These are phyloP conservation scores for Pachycephus smyrnensis DNA, from an alignment of 2,888 invertebrate species.

Conservation along the genomic window DNA sequence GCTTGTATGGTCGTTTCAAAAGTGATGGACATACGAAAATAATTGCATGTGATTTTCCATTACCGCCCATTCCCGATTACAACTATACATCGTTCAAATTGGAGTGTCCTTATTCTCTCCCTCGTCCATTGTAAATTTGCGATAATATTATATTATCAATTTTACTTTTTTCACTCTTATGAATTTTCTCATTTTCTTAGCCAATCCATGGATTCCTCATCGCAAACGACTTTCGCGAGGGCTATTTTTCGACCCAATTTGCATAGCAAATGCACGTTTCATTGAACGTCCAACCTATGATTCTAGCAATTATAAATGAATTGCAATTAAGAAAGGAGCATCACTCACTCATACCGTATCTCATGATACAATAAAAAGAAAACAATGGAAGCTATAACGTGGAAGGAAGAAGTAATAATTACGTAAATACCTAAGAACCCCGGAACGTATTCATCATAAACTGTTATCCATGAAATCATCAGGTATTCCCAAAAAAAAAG, in stretches of 20 bases:
- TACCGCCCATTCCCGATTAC: conserved; percentile 1
- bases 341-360: neutral
- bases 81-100: neutral
- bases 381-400: conserved; percentile 47
- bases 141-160: neutral
- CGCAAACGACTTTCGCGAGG: conserved; percentile 32
- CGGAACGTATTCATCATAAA: neutral
- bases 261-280: neutral
- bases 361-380: neutral
- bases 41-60: neutral
- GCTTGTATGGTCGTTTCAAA: neutral
- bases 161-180: neutral
- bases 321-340: neutral
- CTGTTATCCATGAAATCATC: neutral
- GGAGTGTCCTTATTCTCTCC: neutral
- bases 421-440: neutral
- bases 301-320: neutral
- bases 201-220: conserved; percentile 48
- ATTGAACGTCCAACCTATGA: neutral
- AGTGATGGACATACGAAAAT: neutral
- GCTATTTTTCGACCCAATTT: neutral
- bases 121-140: neutral
- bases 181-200: conserved; percentile 22
- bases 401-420: conserved; percentile 40
- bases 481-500: neutral